Evolutionary conservation across 2,888 invertebrate species (phyloP).

Genomic region (Acheta domesticus): DNA sequence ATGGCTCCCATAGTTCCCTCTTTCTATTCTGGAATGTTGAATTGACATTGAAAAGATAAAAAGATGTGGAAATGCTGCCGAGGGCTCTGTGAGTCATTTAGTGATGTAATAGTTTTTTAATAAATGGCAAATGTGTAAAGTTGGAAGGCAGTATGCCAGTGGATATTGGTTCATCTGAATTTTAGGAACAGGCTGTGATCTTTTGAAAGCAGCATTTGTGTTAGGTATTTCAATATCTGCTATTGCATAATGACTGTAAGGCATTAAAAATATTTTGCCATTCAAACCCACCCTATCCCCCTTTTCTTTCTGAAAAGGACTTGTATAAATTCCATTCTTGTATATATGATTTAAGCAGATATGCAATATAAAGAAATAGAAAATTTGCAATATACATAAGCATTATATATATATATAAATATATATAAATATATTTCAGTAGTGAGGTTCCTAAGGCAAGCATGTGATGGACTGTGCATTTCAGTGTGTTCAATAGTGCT

Average conservation of each 20-base stretch:
- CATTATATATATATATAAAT: not conserved
- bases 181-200: not conserved
- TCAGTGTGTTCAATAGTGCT: not conserved
- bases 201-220: not conserved
- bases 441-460: slow-evolving; percentile 9
- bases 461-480: slow-evolving; percentile 10
- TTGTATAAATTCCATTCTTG: slow-evolving; percentile 3
- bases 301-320: not conserved
- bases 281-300: not conserved
- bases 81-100: not conserved
- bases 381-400: slow-evolving; percentile 1
- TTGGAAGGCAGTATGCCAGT: not conserved
- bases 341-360: slow-evolving; percentile 1
- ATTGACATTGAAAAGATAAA: not conserved
- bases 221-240: not conserved
- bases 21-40: not conserved
- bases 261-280: not conserved
- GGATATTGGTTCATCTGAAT: not conserved
- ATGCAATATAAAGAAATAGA: slow-evolving; percentile 1
- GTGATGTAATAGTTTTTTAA: slow-evolving; percentile 1
- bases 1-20: slow-evolving; percentile 18
- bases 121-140: not conserved
- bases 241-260: slow-evolving; percentile 2
- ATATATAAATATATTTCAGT: slow-evolving; percentile 2
- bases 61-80: slow-evolving; percentile 5